Evolutionary conservation across 1,140 invertebrate genomes (phyloP).

Genomic region (Macrobrachium nipponense): DNA sequence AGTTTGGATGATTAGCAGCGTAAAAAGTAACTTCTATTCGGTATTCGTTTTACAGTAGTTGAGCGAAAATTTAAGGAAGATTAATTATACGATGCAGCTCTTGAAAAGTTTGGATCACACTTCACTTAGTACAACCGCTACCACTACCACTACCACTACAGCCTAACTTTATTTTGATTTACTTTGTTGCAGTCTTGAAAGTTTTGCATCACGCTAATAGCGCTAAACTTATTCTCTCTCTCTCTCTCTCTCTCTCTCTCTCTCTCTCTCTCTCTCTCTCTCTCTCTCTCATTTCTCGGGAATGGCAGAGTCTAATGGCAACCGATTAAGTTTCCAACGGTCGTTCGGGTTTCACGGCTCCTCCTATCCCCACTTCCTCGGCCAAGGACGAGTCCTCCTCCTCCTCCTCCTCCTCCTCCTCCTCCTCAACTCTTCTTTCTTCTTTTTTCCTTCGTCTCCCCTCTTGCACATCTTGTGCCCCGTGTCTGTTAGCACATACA

Average conservation of each 20-base stretch:
- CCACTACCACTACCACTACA: no score
- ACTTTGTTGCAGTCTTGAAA: background rate
- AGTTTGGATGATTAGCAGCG: no score
- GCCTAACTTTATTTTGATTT: no score
- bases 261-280: slow-evolving; percentile 15
- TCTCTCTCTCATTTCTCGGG: slow-evolving; percentile 47
- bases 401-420: slow-evolving; percentile 35
- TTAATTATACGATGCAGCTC: no score
- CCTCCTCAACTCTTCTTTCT: slow-evolving; percentile 27
- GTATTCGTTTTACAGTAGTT: no score
- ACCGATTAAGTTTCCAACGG: slow-evolving; percentile 60
- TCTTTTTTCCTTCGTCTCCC: slow-evolving; percentile 1
- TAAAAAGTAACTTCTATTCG: no score
- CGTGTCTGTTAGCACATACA: background rate
- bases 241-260: background rate
- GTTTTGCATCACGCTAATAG: background rate
- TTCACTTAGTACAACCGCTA: no score
- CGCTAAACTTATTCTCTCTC: background rate
- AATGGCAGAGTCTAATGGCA: slow-evolving; percentile 60
- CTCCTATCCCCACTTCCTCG: slow-evolving; percentile 41
- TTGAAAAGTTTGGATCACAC: no score
- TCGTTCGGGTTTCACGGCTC: slow-evolving; percentile 58
- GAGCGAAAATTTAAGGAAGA: no score
- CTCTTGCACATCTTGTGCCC: background rate
- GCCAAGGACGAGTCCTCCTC: slow-evolving; percentile 50